phyloP scores from a whole-genome alignment of 2,113 vertebrate species.

The Amia ocellicauda region DNA sequence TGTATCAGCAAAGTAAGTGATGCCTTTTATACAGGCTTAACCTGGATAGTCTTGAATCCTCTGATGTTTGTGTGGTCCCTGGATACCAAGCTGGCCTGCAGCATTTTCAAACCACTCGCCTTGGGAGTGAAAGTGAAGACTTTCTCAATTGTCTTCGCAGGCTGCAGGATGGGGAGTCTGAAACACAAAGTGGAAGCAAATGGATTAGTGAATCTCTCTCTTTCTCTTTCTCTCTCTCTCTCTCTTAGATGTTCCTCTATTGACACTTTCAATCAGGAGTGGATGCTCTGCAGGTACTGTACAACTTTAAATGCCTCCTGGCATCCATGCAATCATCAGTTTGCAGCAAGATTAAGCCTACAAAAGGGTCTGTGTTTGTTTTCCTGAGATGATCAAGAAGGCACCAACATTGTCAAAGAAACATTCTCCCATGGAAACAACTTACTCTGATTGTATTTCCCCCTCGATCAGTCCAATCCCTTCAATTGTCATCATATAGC shows the following conservation, averaged over 20 bases:
- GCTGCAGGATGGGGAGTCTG: constrained; percentile 36
- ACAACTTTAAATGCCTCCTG: no score
- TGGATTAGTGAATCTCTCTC: background rate
- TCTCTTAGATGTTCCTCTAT: constrained; percentile 18
- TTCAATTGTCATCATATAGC: constrained; percentile 41
- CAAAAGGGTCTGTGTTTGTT: no score
- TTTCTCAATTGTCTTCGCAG: constrained; percentile 33
- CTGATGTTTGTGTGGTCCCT: constrained; percentile 22
- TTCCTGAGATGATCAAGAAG: no score
- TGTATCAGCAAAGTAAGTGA: no score
- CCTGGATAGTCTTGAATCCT: constrained; percentile 38
- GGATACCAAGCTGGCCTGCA: constrained; percentile 45
- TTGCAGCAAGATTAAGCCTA: constrained; percentile 25
- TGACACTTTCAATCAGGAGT: no score
- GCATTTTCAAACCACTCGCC: constrained; percentile 45
- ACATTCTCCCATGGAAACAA: no score
- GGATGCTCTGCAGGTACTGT: no score
- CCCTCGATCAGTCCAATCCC: constrained; percentile 51
- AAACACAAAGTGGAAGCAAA: background rate
- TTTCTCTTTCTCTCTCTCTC: no score
- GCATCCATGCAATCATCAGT: no score
- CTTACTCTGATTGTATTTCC: constrained; percentile 48
- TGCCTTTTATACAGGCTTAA: constrained; percentile 15
- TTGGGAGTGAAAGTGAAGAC: constrained; percentile 41
- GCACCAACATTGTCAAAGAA: no score